Base-by-base conservation (phyloP, 2,888 invertebrate genomes). In the Melanostoma scalare region DNA sequence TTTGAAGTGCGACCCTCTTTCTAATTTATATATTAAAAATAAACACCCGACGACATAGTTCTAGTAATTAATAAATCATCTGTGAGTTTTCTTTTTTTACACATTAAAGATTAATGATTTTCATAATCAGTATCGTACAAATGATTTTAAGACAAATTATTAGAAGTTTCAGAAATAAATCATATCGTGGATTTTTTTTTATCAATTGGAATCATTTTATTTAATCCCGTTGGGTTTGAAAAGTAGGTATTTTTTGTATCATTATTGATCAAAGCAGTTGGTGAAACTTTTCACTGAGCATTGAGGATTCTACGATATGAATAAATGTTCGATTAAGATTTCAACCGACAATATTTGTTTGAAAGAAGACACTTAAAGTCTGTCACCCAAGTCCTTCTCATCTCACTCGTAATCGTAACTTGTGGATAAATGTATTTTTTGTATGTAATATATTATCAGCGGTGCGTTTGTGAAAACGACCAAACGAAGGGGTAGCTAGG, bases 21-120 rank as follows among this genome's bases (percentile, higher is more conserved):
- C 42, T 60, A 69, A 68, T 63, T 77, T 77, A 58, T 82, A 61
- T 74, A 79, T 74, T 78, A 78, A 82, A 78, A 82, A 82, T 74
- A 78, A 82, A 82, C 82, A 82, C 46, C 50, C 56, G 50, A 78
- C 48, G 52, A 3, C 63, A 30, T 55, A 78, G 42, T 50, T 65
- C 20, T 20, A 61, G 63, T 67, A 81, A 82, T 74, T 82, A 78
- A 82, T 82, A 78, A 82, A 82, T 82, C 82, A 82, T 78, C 42
- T 40, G 20, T 20, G 20, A 20, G 20, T 1, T 20, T 20, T 20
- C 20, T 20, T 20, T 20, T 20, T 20, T 20, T 20, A 20, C 20
- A 20, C 20, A 20, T 20, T 20, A 20, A 20, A 20, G 20, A 20
- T 20, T 20, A 20, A 20, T 20, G 20, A 20, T 20, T 20, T 20